Evolutionary conservation across 1,140 invertebrate genomes (phyloP).

Genomic region (Trichonephila clavata): DNA sequence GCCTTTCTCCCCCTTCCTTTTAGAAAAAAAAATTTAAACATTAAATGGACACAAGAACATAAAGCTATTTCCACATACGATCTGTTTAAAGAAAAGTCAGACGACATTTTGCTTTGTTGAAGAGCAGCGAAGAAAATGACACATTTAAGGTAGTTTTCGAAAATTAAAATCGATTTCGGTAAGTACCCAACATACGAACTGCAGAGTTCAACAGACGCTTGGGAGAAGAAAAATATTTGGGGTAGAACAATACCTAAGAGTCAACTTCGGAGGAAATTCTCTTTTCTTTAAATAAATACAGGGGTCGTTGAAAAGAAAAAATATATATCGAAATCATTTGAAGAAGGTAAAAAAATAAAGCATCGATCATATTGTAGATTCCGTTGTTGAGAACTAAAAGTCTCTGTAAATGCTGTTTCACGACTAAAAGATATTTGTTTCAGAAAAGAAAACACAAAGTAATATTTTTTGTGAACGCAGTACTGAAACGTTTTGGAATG

Average conservation of each 20-base stretch:
- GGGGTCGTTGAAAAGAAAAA: background rate
- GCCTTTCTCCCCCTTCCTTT: no score
- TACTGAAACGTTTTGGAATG: background rate
- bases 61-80: background rate
- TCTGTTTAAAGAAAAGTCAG: background rate
- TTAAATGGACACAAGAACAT: background rate
- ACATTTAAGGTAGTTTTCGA: background rate
- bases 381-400: background rate
- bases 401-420: background rate
- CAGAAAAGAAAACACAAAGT: background rate
- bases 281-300: background rate
- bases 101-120: background rate
- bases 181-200: background rate
- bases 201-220: background rate
- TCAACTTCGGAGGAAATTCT: background rate
- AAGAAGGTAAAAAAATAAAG: background rate
- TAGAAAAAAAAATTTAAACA: background rate
- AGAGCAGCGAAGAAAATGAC: slow-evolving; percentile 5
- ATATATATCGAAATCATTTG: background rate
- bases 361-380: background rate
- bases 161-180: slow-evolving; percentile 32
- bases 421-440: background rate
- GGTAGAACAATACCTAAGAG: background rate
- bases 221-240: background rate
- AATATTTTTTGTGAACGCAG: background rate